phyloP scores from a whole-genome alignment of 2,888 invertebrate genomes.

The Eupeodes luniger region DNA sequence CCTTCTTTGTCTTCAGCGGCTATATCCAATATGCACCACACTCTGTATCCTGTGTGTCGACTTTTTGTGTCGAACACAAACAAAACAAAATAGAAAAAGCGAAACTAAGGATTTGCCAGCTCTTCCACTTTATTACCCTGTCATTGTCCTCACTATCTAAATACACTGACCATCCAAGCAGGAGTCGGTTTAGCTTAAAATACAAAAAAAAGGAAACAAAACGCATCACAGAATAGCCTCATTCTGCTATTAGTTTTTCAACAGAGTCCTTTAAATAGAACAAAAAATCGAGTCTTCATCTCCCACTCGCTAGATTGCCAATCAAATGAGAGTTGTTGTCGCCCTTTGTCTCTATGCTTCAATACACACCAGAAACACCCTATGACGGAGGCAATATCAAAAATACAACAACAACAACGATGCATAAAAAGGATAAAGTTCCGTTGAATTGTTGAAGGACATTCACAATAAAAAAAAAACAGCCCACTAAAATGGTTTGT shows the following conservation, averaged over 20 bases:
- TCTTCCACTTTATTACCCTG: slow-evolving; percentile 71
- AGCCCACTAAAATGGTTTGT: slow-evolving; percentile 59
- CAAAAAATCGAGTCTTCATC: slow-evolving; percentile 18
- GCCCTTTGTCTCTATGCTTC: slow-evolving; percentile 63
- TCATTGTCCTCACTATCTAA: slow-evolving; percentile 69
- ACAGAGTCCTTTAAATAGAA: slow-evolving; percentile 1
- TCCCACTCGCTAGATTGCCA: slow-evolving; percentile 54
- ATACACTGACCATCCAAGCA: slow-evolving; percentile 50
- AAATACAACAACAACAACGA: slow-evolving; percentile 11
- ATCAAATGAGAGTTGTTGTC: slow-evolving; percentile 71
- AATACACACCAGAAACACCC: slow-evolving; percentile 32
- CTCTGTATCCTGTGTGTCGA: slow-evolving; percentile 18
- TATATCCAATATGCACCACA: slow-evolving; percentile 57
- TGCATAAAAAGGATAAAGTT: slow-evolving; percentile 36
- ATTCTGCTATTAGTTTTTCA: slow-evolving; percentile 37
- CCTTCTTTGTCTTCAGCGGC: slow-evolving; percentile 55
- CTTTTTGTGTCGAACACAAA: slow-evolving; percentile 1
- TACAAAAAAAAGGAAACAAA: slow-evolving; percentile 25
- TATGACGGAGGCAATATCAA: slow-evolving; percentile 46
- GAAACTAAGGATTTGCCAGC: slow-evolving; percentile 22
- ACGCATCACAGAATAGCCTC: slow-evolving; percentile 56
- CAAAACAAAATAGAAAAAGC: neutral
- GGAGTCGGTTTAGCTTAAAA: neutral
- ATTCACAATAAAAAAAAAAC: slow-evolving; percentile 3
- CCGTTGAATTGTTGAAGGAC: slow-evolving; percentile 54